Percentiles rank a stretch among this genome's conserved stretches.
Conservation (phyloP, 1,140 invertebrate species). For the Samia ricini region DNA sequence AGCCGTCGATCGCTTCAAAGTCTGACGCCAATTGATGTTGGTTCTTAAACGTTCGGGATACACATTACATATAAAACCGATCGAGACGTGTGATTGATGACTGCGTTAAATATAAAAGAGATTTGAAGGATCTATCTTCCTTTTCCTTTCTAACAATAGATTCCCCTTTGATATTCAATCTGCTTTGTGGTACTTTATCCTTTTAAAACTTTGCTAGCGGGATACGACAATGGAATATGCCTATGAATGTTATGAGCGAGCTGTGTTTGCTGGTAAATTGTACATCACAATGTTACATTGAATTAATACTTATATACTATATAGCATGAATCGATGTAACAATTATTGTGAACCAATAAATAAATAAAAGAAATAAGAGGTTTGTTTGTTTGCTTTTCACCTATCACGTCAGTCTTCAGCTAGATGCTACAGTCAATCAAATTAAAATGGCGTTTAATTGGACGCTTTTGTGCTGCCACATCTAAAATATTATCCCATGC, state of each 20-base stretch:
- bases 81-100: not conserved
- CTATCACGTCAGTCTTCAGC: too few relatives aligned
- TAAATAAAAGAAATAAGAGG: too few relatives aligned
- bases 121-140: not conserved
- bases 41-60: not conserved
- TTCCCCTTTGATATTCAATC: not conserved
- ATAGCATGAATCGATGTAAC: too few relatives aligned
- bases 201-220: not conserved
- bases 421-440: too few relatives aligned
- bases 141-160: not conserved
- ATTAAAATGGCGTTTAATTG: too few relatives aligned
- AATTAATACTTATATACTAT: too few relatives aligned
- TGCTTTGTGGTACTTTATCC: conserved; percentile 1
- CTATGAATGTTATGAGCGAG: not conserved
- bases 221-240: not conserved
- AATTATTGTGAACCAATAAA: too few relatives aligned
- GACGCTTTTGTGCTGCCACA: too few relatives aligned
- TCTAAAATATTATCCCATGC: too few relatives aligned
- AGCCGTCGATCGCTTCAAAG: not conserved
- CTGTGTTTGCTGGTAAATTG: too few relatives aligned
- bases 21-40: not conserved
- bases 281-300: too few relatives aligned
- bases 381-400: too few relatives aligned
- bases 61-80: not conserved
- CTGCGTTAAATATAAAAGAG: not conserved